Evolutionary conservation across 2,888 invertebrate species (phyloP), one percentile per base, ranked within the genome.

Genomic region (Xanthostigma xanthostigma): DNA sequence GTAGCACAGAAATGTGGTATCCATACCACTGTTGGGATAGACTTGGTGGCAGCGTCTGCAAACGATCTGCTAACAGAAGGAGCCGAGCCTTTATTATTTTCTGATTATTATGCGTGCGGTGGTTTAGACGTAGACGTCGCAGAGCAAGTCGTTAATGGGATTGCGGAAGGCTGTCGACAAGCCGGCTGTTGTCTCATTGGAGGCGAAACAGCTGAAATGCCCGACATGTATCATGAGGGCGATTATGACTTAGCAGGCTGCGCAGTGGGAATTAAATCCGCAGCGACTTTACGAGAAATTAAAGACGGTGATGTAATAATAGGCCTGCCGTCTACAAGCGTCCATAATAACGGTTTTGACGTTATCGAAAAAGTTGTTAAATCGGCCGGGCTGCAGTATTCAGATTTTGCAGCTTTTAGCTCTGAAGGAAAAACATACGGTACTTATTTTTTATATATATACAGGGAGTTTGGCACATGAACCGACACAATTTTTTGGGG

Each of bases 191-290:
- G 93, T 11, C 69, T 95, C 48, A 73, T 93, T 56, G 93, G 81
- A 52, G 96, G 96, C 0, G 96, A 97, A 70, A 96, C 96, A 2
- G 96, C 96, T 0, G 94, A 95, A 70, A 94, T 96, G 94, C 96
- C 97, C 0, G 84, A 89, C 2, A 84, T 97, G 72, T 97, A 97
- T 68, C 72, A 75, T 2, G 68, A 75, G 0, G 88, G 85, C 1
- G 89, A 93, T 55, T 97, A 95, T 66, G 97, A 98, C 66, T 66
- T 97, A 45, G 96, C 95, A 11, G 97, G 97, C 2, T 97, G 97
- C 67, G 83, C 91, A 1, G 90, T 97, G 1, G 97, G 96, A 0
- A 86, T 90, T 0, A 67, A 69, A 45, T 68, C 93, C 43, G 64
- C 85, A 53, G 94, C 95, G 0, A 74, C 75, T 45, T 68, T 71